Evolutionary conservation across 1,140 invertebrate genomes (phyloP), one percentile per base, ranked within the genome.

Genomic region (Formica selysi): DNA sequence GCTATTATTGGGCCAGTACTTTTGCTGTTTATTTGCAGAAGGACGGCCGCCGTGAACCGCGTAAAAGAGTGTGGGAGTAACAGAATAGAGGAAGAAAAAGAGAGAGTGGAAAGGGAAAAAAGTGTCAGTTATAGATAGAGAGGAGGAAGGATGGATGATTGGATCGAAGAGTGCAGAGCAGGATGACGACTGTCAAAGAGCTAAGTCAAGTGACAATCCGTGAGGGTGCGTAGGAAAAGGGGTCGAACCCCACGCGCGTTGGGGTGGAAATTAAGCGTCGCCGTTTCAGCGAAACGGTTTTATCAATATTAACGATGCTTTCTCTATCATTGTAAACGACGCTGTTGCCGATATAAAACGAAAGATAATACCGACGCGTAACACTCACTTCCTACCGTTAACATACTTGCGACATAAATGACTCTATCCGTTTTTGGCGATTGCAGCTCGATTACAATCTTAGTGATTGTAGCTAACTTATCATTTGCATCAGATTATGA

Each of bases 301-400:
- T 86, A 87, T 89, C 78, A 68, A 84, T 89, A 89, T 90, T 90
- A 89, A 89, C 87, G 87, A 11, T 54, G 61, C 79, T 76, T 87
- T 86, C 74, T 59, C 38, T 54, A 62, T 76, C 64, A 41, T 64
- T 87, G 73, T 87, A 87, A 90, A 90, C 85, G 88, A 51, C 54
- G 38, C 19, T 61, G 48, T 54, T 26, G 67, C 8, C 68, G 73
- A 87, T 6, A 89, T 80, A 78, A 76, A 90, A 89, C 80, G 74
- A 59, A 87, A 90, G 87, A 87, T 90, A 89, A 89, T 78, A 29
- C 7, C 7, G 13, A 57, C 70, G 68, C 54, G 76, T 65, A 59
- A 70, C 57, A 51, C 83, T 76, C 38, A 19, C 13, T 44, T 26
- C 41, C 48, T 61, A 32, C 36, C 48, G 36, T 61, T 57, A 26